Evolutionary conservation across 2,113 vertebrate species (phyloP), one percentile per base, ranked within the genome.

Genomic region (Saccopteryx bilineata): DNA sequence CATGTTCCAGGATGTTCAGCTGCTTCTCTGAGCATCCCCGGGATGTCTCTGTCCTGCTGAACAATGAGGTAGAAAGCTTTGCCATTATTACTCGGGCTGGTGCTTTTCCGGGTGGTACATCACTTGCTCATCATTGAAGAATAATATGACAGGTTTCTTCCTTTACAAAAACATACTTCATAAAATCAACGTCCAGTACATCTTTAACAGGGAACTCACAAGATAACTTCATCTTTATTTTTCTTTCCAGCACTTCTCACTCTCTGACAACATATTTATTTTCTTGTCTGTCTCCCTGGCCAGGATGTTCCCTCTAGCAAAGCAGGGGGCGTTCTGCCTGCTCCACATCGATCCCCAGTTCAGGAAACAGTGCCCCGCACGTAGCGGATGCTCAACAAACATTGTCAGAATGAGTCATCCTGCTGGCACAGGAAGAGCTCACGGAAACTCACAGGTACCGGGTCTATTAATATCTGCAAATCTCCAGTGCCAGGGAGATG

Each of bases 341-440:
- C 46, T 39, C 12, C 0, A n/a, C 7, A 1, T 7, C 11, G 56
- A 0, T 39, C 15, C 61, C 50, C 2, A 0, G 0, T 1, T 11
- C 17, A 46, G 56, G 52, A 26, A 66, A 17, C 0, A 0, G 71
- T 2, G 48, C 60, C 33, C 1, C 2, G 71, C 4, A 0, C 14
- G 1, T 4, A 21, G 68, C 10, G 54, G 50, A 10, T 4, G 1
- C 31, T 33, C 18, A 0, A 4, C 56, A n/a, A 24, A 74, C 33
- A 82, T 1, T 3, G 26, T 26, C 68, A 7, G n/a, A n/a, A 1
- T 39, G 50, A 54, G 21, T 21, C 8, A 7, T 5, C 17, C 48
- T 31, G 2, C 21, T 12, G 26, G 61, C 18, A 5, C 2, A 3
- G 21, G 31, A 26, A 15, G 24, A 2, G 1, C 13, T n/a, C 56